These are phyloP conservation scores for Ursus arctos DNA, from an alignment of 2,113 vertebrate species.

Conservation along the genomic window DNA sequence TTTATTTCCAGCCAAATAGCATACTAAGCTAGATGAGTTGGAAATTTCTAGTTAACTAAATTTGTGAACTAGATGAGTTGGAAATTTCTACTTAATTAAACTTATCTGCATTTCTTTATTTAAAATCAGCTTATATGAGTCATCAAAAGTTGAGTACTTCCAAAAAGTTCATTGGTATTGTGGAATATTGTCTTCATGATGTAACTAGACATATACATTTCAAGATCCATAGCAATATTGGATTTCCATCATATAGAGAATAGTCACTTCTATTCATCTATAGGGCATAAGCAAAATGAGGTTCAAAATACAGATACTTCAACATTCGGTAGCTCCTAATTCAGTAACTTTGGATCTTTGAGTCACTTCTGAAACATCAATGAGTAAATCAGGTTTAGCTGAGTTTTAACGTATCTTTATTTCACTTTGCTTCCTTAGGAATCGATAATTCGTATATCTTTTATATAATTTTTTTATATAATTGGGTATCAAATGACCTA, in stretches of 20 bases:
- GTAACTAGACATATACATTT: neutral
- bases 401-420: neutral
- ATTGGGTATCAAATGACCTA: neutral
- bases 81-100: neutral
- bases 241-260: neutral
- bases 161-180: neutral
- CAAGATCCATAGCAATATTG: neutral
- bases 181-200: neutral
- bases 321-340: neutral
- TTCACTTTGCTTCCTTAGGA: neutral
- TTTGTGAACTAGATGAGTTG: neutral
- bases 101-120: constrained; percentile 9
- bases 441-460: neutral
- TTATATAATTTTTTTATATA: neutral
- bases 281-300: neutral
- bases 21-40: neutral
- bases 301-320: neutral
- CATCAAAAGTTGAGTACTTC: neutral
- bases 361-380: neutral
- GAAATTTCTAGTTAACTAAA: neutral
- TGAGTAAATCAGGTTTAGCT: neutral
- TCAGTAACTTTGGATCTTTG: neutral
- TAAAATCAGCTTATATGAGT: neutral
- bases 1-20: neutral
- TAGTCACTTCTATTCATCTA: neutral